phyloP scores from a whole-genome alignment of 2,888 invertebrate species.

The Volucella bombylans region DNA sequence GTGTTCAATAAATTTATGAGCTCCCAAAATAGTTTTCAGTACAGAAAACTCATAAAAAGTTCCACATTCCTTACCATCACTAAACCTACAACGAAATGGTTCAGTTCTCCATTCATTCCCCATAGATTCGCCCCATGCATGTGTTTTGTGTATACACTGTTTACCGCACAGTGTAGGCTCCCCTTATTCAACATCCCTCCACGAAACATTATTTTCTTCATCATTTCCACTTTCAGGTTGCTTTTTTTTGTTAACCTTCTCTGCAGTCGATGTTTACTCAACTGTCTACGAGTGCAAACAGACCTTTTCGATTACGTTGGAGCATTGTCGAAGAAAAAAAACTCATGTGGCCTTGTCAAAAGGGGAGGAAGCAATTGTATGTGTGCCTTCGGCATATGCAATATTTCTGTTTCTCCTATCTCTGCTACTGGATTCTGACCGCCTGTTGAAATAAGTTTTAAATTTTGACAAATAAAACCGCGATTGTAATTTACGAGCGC shows the following conservation, averaged over 20 bases:
- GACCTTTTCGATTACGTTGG: neutral
- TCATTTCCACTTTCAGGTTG: neutral
- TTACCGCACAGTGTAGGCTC: too few species aligned
- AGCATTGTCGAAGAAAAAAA: neutral
- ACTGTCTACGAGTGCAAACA: neutral
- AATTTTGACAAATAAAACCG: constrained; percentile 83
- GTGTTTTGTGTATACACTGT: too few species aligned
- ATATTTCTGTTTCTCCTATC: neutral
- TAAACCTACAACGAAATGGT: neutral
- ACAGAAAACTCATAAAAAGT: constrained; percentile 39
- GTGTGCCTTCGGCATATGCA: neutral
- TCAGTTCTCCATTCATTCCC: constrained; percentile 12
- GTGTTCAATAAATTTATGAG: constrained; percentile 30
- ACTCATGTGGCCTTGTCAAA: neutral
- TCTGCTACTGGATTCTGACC: constrained; percentile 74
- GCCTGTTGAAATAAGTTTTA: constrained; percentile 82
- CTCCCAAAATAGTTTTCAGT: constrained; percentile 52
- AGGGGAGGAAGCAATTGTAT: neutral
- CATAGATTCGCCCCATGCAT: neutral
- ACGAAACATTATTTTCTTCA: too few species aligned
- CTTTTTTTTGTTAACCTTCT: neutral
- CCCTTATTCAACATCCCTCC: too few species aligned
- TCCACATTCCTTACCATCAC: neutral
- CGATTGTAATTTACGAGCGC: constrained; percentile 81
- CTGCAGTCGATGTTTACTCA: neutral